Evolutionary conservation across 2,888 invertebrate species (phyloP).

Genomic region (Tanypteryx hageni): DNA sequence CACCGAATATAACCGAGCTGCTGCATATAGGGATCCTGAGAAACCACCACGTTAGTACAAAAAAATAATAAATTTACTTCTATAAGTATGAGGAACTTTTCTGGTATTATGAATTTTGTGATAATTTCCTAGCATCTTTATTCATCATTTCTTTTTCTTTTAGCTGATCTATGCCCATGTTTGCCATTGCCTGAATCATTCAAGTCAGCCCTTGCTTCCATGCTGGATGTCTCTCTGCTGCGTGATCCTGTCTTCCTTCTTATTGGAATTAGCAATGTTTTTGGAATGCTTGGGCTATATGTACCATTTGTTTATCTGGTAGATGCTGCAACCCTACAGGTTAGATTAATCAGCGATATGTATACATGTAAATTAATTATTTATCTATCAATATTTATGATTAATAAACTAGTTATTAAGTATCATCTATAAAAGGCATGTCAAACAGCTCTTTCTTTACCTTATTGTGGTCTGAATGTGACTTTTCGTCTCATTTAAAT

Average conservation of each 20-base stretch:
- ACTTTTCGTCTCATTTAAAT: no score
- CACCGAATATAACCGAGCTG: conserved; percentile 46
- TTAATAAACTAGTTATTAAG: no score
- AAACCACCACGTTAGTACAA: conserved; percentile 40
- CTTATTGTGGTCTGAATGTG: no score
- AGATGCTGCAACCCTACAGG: conserved; percentile 85
- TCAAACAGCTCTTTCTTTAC: no score
- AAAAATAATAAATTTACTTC: background rate
- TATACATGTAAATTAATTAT: no score
- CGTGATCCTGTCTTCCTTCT: conserved; percentile 94
- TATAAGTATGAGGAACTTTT: background rate
- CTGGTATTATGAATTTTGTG: background rate
- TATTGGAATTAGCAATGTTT: conserved; percentile 94
- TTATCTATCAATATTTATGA: no score
- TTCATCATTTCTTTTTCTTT: conserved; percentile 70
- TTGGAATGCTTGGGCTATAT: conserved; percentile 98
- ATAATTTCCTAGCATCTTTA: background rate
- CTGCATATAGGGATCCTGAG: conserved; percentile 60
- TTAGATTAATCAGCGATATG: conserved; percentile 74
- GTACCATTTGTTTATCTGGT: conserved; percentile 97
- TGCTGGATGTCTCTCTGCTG: conserved; percentile 93
- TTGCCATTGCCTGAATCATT: conserved; percentile 87
- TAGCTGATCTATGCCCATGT: conserved; percentile 89
- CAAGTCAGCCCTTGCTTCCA: conserved; percentile 88
- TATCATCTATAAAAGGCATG: no score